Evolutionary conservation across 2,888 invertebrate species (phyloP).

Genomic region (Apoda limacodes): DNA sequence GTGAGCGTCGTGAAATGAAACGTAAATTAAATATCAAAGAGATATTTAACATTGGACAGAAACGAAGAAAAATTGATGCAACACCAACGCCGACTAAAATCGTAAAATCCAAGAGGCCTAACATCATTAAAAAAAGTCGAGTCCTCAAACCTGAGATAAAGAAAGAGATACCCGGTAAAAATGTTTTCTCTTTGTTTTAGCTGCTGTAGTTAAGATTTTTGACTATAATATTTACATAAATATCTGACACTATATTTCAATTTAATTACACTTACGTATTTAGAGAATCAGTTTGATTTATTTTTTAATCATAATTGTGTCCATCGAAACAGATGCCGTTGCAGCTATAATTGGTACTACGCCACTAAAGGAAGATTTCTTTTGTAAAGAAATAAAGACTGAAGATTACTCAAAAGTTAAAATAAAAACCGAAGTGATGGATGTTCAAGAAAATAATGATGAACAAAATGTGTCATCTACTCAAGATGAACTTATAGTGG

Average conservation of each 20-base stretch:
- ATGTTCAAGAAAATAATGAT: slow-evolving; percentile 12
- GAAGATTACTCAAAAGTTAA: slow-evolving; percentile 1
- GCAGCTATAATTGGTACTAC: slow-evolving; percentile 51
- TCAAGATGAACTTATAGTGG: slow-evolving; percentile 14
- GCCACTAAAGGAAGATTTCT: slow-evolving; percentile 18
- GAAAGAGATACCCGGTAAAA: slow-evolving; percentile 40
- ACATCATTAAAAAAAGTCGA: slow-evolving; percentile 22
- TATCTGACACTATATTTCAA: too few species aligned
- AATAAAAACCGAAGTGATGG: slow-evolving; percentile 6
- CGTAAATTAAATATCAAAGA: slow-evolving; percentile 77
- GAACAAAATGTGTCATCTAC: slow-evolving; percentile 13
- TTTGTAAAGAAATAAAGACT: slow-evolving; percentile 9
- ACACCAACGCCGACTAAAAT: too few species aligned
- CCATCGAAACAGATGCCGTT: slow-evolving; percentile 37
- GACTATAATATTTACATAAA: too few species aligned
- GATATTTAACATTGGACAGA: slow-evolving; percentile 72
- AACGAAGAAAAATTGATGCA: slow-evolving; percentile 31
- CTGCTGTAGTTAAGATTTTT: too few species aligned
- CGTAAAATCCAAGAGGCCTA: slow-evolving; percentile 35
- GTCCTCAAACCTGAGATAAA: slow-evolving; percentile 25
- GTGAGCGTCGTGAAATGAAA: slow-evolving; percentile 77
- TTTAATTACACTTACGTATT: too few species aligned
- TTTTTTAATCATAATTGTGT: too few species aligned
- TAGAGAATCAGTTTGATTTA: too few species aligned
- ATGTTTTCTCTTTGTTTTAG: too few species aligned